Conservation (phyloP, 2,797 vertebrate species). For the Pogoniulus pusillus region DNA sequence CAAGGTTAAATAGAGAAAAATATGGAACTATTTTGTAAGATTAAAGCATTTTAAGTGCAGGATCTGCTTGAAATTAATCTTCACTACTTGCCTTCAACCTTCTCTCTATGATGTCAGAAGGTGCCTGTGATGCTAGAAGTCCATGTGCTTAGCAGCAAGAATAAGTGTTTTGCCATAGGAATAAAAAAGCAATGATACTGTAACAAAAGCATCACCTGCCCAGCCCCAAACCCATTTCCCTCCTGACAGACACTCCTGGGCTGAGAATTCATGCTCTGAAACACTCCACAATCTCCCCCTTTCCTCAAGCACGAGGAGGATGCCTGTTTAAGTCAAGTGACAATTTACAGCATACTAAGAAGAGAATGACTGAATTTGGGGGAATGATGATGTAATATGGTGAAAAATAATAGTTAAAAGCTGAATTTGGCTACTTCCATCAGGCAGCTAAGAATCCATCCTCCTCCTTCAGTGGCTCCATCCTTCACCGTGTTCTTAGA, state of each 20-base stretch:
- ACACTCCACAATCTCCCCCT: not conserved
- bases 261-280: not conserved
- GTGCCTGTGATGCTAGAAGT: not conserved
- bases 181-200: not conserved
- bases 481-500: not conserved
- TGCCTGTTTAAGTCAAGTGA: not conserved
- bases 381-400: accelerated
- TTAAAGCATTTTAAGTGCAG: not conserved
- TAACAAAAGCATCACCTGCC: not conserved
- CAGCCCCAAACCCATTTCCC: not conserved
- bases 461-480: not conserved
- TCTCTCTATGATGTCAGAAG: not conserved
- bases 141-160: not conserved
- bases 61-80: not conserved
- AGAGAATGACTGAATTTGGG: not conserved
- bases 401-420: not conserved
- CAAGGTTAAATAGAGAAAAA: not conserved
- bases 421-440: slow-evolving; percentile 3
- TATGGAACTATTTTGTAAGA: not conserved
- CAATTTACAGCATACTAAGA: not conserved
- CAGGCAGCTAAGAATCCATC: not conserved
- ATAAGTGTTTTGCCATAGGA: not conserved
- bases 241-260: not conserved
- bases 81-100: not conserved
- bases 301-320: not conserved